Evolutionary conservation across 2,888 invertebrate genomes (phyloP), one percentile per base, ranked within the genome.

Genomic region (Barypeithes pellucidus): DNA sequence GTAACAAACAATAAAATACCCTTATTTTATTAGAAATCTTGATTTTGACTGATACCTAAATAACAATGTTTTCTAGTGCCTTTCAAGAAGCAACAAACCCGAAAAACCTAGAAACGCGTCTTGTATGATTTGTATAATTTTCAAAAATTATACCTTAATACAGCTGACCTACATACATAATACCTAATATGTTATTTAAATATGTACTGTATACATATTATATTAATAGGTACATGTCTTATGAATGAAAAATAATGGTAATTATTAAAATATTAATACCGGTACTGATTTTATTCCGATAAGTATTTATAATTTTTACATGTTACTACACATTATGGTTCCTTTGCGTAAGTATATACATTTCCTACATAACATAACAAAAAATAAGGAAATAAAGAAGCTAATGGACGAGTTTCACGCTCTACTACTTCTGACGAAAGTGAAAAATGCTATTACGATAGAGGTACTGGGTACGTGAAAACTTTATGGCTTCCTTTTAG

Each of bases 331-430:
- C n/a, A 45, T 2, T 18, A 45, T 24, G 45, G n/a, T 29, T 41
- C 47, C 20, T 67, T 67, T 59, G 60, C 67, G 67, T 59, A 67
- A 67, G 29, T 22, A 29, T 9, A n/a, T 41, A 45, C 41, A 22
- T 29, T 62, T 62, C 62, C 62, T 62, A 29, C 45, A 22, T 24
- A 62, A 47, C 29, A 47, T 33, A 57, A 33, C 33, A 45, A 61
- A 71, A 71, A 71, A 71, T 24, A 22, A 71, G 71, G 71, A 71
- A 71, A 71, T 20, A 66, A 65, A 60, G 36, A 71, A 60, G 20
- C 41, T 66, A 71, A 71, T 66, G 47, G 60, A 60, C 60, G 71
- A 71, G 39, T 71, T 71, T 71, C 52, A 71, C 41, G 71, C 71
- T 71, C 71, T 71, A 66, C 66, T 66, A 71, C 71, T 33, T 20